Base-by-base conservation (phyloP, 2,113 vertebrate genomes). In the Sinocyclocheilus rhinocerous region DNA sequence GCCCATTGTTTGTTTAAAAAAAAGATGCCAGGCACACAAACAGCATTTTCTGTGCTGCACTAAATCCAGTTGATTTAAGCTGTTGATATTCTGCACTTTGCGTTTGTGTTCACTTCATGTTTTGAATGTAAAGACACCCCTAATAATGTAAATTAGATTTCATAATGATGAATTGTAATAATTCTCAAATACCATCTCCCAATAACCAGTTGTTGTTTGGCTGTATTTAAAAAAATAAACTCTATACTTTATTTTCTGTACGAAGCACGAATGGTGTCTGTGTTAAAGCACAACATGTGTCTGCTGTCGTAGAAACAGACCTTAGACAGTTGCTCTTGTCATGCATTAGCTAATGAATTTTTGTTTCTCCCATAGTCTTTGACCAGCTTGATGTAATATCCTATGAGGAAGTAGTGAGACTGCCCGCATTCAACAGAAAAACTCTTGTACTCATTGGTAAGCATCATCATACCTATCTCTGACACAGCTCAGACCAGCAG, bases 381-480 rank as follows among this genome's bases (percentile, higher is more conserved):
- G 98, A 99, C 92, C 97, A 97, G 91, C 93, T 99, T 93, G 98
- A 99, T 85, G 97, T 99, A 2, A 96, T 98, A 91, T 98, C 97
- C 0, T 99, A 99, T 2, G 98, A 99, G 92, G 98, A 99, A 86
- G 97, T 99, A 15, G 97, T 99, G 70, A 95, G 92, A 87, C 96
- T 99, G 39, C 98, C 98, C 12, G 98, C 97, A 0, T 99, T 98
- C 92, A 97, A 95, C 89, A 96, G 97, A 89, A 99, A 97, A 95
- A 99, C 98, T 2, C 92, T 99, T 89, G 97, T 99, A 90, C 96
- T 99, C 6, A 98, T 99, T 0, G 98, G 98, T 99, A 92, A 92
- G 96, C 42, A 50, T 42, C 18, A 33, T 42, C 70, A 36, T 22
- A 22, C 4, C 6, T 42, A 22, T 11, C 33, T 36, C 36, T 70